phyloP scores from a whole-genome alignment of 2,113 vertebrate species.

The Ellobius talpinus region DNA sequence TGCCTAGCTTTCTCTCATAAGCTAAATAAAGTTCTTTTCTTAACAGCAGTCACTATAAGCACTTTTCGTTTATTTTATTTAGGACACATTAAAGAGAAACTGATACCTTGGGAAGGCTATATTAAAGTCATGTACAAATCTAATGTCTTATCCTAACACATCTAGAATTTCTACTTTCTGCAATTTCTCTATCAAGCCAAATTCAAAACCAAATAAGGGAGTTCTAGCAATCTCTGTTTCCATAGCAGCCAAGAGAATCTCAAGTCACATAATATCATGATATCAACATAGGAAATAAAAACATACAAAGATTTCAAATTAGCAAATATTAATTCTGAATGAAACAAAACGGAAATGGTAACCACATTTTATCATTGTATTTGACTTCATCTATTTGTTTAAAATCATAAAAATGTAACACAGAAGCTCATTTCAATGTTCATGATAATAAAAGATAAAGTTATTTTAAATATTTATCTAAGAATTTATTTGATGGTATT shows the following conservation, averaged over 20 bases:
- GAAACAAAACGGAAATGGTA: slow-evolving; percentile 30
- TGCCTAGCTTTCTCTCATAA: neutral
- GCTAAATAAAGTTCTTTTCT: neutral
- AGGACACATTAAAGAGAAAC: neutral
- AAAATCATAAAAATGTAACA: slow-evolving; percentile 19
- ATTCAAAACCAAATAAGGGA: slow-evolving; percentile 37
- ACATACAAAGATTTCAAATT: slow-evolving; percentile 31
- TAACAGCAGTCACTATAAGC: neutral
- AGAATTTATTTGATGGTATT: neutral
- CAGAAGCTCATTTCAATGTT: neutral
- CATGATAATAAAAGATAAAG: slow-evolving; percentile 49
- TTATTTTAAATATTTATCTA: slow-evolving; percentile 45
- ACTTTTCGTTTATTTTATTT: neutral
- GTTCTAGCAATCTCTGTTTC: slow-evolving; percentile 34
- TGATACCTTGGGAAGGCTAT: neutral
- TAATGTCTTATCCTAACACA: slow-evolving; percentile 44
- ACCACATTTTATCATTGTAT: slow-evolving; percentile 16
- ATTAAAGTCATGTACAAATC: neutral
- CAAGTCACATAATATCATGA: slow-evolving; percentile 24
- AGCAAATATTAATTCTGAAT: slow-evolving; percentile 63
- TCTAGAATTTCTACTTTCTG: slow-evolving; percentile 27
- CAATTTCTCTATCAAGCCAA: slow-evolving; percentile 16
- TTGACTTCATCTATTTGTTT: slow-evolving; percentile 8
- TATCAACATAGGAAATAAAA: slow-evolving; percentile 49
- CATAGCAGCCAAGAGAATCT: slow-evolving; percentile 52